Evolutionary conservation across 2,113 vertebrate species (phyloP).

Genomic region (Ornithorhynchus anatinus): DNA sequence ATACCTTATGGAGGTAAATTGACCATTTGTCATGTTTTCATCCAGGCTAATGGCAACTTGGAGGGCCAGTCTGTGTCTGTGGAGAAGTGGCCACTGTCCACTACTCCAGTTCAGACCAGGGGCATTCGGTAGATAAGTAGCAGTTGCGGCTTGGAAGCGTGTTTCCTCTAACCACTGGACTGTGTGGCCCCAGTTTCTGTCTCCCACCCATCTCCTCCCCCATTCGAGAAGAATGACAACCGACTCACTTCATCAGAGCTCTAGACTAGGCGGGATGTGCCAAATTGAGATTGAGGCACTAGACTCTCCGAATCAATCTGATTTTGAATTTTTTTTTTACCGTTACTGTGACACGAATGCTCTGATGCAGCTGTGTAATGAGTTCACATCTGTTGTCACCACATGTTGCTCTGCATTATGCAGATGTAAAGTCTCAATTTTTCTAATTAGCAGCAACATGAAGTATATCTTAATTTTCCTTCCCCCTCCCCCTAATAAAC

Average conservation of each 20-base stretch:
- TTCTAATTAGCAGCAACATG: conserved; percentile 82
- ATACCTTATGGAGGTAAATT: no score
- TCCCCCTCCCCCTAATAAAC: conserved; percentile 79
- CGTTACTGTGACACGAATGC: conserved; percentile 50
- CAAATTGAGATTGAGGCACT: background rate
- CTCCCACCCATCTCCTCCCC: no score
- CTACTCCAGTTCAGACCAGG: no score
- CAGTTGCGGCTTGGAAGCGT: no score
- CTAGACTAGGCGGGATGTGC: background rate
- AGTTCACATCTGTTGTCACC: conserved; percentile 80
- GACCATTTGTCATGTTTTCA: no score
- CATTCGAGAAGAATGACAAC: background rate
- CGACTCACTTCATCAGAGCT: background rate
- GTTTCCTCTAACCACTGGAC: no score
- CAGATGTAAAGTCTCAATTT: conserved; percentile 85
- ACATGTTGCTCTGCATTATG: conserved; percentile 77
- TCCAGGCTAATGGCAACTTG: no score
- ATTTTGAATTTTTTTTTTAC: conserved; percentile 66
- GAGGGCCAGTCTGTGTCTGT: no score
- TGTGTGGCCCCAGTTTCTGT: no score
- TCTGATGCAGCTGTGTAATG: conserved; percentile 79
- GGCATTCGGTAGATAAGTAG: no score
- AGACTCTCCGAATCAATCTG: conserved; percentile 40
- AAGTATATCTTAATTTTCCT: conserved; percentile 85
- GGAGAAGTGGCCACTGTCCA: no score